Evolutionary conservation across 2,797 vertebrate genomes (phyloP), one percentile per base, ranked within the genome.

Genomic region (Octomys mimax): DNA sequence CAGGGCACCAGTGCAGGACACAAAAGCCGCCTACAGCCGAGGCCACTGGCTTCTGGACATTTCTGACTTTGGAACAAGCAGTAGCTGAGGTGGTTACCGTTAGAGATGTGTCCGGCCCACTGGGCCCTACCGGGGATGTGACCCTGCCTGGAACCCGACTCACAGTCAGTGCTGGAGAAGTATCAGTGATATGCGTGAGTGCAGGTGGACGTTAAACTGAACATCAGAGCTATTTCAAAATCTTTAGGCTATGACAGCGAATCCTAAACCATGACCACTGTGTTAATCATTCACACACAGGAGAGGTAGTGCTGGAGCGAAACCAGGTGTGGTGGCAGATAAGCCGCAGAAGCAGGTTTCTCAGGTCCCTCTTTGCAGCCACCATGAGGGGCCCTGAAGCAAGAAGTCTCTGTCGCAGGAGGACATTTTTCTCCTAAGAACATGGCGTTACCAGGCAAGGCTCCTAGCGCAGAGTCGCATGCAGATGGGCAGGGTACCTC

Each of bases 391-490:
- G 85, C 68, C 49, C 52, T 46, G 59, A 16, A 6, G 79, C 64
- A 68, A 16, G n/a, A 26, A 8, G 1, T 46, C 77, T 28, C 36
- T 22, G 33, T n/a, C 19, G 68, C 42, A 59, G 31, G 52, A 36
- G 16, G 21, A 13, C 28, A 1, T 36, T 33, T 61, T 36, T 71
- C 75, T 42, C 21, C 4, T 7, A 52, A 54, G 21, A 75, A 28
- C 2, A 0, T 7, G 9, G 0, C 19, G 9, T 16, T 42, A 31
- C 86, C 6, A 22, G 42, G 24, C 3, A 4, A 14, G 28, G 28
- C 59, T 46, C 49, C 42, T 28, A 64, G 68, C 5, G 7, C 36
- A 13, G 42, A 33, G 52, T 77, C 16, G 24, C 16, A 6, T 1
- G n/a, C 7, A 19, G 66, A 18, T n/a, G 66, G 66, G 33, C 64